Percentiles rank a stretch among this genome's conserved stretches.
Conservation (phyloP, 2,888 invertebrate species). For the Emesis russula region DNA sequence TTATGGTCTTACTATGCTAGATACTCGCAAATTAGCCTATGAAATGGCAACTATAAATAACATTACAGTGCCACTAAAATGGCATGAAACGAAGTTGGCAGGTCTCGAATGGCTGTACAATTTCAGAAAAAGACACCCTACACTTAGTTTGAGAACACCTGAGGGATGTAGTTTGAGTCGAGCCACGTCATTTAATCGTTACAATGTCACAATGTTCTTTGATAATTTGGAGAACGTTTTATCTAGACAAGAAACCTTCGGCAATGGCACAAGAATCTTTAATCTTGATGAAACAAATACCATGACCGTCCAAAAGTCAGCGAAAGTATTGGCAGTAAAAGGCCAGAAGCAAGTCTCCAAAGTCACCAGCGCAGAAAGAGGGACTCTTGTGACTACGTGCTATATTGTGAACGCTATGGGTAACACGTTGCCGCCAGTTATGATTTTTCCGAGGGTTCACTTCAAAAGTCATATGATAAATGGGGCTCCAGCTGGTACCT, state of each 20-base stretch:
- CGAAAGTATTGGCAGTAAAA: slow-evolving; percentile 14
- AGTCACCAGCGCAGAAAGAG: background rate
- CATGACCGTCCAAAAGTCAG: slow-evolving; percentile 90
- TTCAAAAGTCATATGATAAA: slow-evolving; percentile 87
- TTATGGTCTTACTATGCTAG: too few species aligned
- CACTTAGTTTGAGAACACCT: background rate
- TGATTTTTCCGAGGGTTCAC: slow-evolving; percentile 22
- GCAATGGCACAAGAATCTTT: slow-evolving; percentile 85
- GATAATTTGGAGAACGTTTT: slow-evolving; percentile 13
- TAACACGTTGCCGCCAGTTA: slow-evolving; percentile 14
- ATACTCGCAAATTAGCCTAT: too few species aligned
- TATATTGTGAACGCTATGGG: background rate
- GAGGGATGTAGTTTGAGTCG: slow-evolving; percentile 33
- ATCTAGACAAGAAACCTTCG: slow-evolving; percentile 1
- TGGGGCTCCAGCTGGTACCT: slow-evolving; percentile 88
- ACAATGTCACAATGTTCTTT: slow-evolving; percentile 16
- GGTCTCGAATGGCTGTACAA: slow-evolving; percentile 17
- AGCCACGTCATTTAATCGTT: slow-evolving; percentile 19
- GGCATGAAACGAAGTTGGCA: slow-evolving; percentile 10
- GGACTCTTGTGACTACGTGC: background rate
- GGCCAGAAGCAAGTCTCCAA: background rate
- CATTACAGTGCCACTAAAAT: slow-evolving; percentile 14
- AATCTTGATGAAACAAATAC: slow-evolving; percentile 90
- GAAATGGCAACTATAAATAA: slow-evolving; percentile 10
- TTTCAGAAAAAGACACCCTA: slow-evolving; percentile 16